These are phyloP conservation scores for Eupithecia tripunctaria DNA, from an alignment of 2,888 invertebrate genomes.

Conservation along the genomic window DNA sequence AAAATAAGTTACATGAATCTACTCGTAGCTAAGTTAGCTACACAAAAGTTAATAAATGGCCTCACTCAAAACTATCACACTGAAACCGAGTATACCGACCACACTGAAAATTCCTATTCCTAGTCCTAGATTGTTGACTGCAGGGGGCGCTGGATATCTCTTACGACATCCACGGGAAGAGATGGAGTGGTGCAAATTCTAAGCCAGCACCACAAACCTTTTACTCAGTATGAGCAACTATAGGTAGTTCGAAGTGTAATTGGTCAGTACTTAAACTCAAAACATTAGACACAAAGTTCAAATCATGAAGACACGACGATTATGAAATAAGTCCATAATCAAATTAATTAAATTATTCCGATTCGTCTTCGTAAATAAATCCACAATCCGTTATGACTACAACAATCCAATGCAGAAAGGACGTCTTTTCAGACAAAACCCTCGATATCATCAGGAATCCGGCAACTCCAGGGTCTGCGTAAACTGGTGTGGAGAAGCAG, in stretches of 20 bases:
- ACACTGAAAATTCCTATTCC: neutral
- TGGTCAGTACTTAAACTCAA: neutral
- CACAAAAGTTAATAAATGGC: too few species aligned
- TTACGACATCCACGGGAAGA: too few species aligned
- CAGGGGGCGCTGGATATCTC: too few species aligned
- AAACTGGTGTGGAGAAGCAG: neutral
- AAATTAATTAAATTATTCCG: neutral
- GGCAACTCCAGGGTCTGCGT: neutral
- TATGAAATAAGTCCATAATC: neutral
- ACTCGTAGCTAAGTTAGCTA: too few species aligned
- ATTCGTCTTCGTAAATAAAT: neutral
- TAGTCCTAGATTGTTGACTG: too few species aligned
- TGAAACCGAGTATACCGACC: too few species aligned
- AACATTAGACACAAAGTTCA: neutral
- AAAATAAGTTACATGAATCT: too few species aligned
- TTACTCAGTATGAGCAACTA: neutral
- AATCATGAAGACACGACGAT: neutral
- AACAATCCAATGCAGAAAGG: neutral
- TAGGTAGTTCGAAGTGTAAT: neutral
- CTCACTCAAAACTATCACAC: too few species aligned
- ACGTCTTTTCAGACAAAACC: neutral
- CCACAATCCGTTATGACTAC: constrained; percentile 1
- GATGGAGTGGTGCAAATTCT: too few species aligned
- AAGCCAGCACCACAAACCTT: neutral
- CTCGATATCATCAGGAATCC: neutral